phyloP scores from a whole-genome alignment of 2,113 vertebrate species.

The Charina bottae region DNA sequence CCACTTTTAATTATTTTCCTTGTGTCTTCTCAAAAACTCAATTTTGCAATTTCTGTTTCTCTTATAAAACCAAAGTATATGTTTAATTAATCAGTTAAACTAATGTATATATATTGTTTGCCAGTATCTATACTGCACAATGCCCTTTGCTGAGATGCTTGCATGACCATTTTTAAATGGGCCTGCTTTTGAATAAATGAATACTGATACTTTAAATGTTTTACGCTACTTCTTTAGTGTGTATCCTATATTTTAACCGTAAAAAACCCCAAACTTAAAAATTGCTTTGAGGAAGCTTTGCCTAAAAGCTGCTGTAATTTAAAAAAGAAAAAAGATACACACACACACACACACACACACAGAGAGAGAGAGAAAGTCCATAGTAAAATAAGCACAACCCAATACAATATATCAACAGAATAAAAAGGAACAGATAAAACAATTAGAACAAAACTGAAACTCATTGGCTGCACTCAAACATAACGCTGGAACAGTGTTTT shows the following conservation, averaged over 20 bases:
- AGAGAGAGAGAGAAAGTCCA: neutral
- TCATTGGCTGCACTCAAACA: neutral
- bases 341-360: neutral
- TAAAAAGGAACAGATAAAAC: neutral
- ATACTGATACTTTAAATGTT: neutral
- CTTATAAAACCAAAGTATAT: neutral
- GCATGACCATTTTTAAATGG: neutral
- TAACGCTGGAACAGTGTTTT: neutral
- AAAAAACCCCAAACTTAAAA: neutral
- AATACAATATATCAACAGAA: neutral
- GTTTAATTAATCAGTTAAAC: neutral
- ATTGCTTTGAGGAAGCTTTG: neutral
- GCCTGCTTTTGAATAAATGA: neutral
- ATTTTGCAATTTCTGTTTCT: neutral
- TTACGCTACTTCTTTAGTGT: neutral
- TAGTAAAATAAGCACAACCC: neutral
- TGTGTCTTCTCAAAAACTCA: neutral
- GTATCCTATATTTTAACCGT: neutral
- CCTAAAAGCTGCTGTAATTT: neutral
- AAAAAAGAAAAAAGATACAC: neutral
- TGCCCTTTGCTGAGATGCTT: neutral
- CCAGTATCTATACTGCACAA: neutral
- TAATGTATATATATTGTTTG: neutral
- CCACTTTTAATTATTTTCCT: neutral
- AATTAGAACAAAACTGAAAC: neutral